Conservation (phyloP, 2,113 vertebrate species). For the Oxyura jamaicensis region DNA sequence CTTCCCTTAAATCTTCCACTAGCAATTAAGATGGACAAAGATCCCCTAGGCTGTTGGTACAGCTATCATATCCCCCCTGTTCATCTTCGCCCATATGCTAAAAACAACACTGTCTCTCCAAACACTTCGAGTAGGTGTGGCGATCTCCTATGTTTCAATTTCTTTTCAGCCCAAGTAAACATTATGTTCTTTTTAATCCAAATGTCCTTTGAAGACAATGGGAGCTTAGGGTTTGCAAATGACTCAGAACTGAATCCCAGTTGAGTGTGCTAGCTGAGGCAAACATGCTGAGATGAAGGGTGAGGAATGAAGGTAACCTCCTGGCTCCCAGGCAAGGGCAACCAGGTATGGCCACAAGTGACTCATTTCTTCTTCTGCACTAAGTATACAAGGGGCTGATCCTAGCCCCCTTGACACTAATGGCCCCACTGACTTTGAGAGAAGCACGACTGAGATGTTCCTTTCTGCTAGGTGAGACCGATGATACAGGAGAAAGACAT, state of each 20-base stretch:
- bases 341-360: constrained; percentile 28
- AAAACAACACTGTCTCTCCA: not conserved
- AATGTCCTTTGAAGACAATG: constrained; percentile 60
- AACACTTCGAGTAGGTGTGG: constrained; percentile 28
- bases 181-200: constrained; percentile 27
- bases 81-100: not conserved
- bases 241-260: constrained; percentile 53
- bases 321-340: constrained; percentile 30
- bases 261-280: not conserved
- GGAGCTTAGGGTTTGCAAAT: constrained; percentile 36
- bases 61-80: not conserved
- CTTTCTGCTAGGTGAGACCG: not conserved
- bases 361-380: constrained; percentile 23
- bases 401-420: constrained; percentile 16
- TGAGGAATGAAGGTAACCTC: constrained; percentile 32
- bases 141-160: not conserved
- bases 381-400: constrained; percentile 12
- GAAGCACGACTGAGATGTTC: not conserved
- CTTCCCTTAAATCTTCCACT: not conserved
- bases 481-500: not conserved
- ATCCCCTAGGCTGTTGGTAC: not conserved
- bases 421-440: not conserved
- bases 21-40: not conserved
- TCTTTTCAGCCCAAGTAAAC: constrained; percentile 32
- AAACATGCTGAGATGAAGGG: not conserved